These are phyloP conservation scores for Drosophila sordidapex DNA, from an alignment of 2,888 invertebrate genomes.

Conservation along the genomic window DNA sequence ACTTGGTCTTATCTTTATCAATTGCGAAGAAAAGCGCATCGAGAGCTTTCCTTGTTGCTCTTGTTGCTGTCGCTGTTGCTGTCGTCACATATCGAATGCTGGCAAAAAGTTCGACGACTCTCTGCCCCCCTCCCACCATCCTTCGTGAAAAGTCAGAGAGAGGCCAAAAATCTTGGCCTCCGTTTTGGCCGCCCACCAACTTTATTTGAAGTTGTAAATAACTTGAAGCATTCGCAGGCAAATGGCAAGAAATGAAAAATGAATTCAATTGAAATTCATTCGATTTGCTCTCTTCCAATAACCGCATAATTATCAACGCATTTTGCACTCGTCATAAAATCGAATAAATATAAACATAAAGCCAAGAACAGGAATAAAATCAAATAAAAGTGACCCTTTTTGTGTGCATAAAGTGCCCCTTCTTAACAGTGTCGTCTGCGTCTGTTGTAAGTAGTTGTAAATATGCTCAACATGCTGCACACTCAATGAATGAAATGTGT, in stretches of 20 bases:
- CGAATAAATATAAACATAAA: slow-evolving; percentile 12
- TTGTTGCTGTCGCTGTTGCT: slow-evolving; percentile 33
- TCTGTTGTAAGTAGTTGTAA: slow-evolving; percentile 67
- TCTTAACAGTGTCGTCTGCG: slow-evolving; percentile 48
- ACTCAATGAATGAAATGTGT: slow-evolving; percentile 78
- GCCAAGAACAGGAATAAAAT: slow-evolving; percentile 58
- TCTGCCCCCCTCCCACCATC: slow-evolving; percentile 14
- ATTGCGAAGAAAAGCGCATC: slow-evolving; percentile 61
- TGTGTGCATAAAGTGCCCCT: slow-evolving; percentile 61
- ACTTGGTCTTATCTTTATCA: slow-evolving; percentile 72
- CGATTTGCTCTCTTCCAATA: slow-evolving; percentile 22
- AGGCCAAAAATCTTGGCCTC: slow-evolving; percentile 33
- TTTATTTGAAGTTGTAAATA: slow-evolving; percentile 62
- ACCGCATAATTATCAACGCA: slow-evolving; percentile 62
- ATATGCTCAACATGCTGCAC: slow-evolving; percentile 70
- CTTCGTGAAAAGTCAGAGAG: slow-evolving; percentile 1
- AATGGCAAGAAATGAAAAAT: slow-evolving; percentile 43
- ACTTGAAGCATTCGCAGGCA: slow-evolving; percentile 40
- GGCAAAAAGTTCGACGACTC: slow-evolving; percentile 53
- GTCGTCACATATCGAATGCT: slow-evolving; percentile 58
- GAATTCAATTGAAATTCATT: slow-evolving; percentile 58
- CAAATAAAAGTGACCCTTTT: slow-evolving; percentile 60
- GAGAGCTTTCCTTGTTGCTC: slow-evolving; percentile 17
- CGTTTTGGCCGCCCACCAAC: slow-evolving; percentile 42
- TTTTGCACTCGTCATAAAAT: slow-evolving; percentile 28